phyloP scores from a whole-genome alignment of 1,140 invertebrate species.

The Drosophila lini region DNA sequence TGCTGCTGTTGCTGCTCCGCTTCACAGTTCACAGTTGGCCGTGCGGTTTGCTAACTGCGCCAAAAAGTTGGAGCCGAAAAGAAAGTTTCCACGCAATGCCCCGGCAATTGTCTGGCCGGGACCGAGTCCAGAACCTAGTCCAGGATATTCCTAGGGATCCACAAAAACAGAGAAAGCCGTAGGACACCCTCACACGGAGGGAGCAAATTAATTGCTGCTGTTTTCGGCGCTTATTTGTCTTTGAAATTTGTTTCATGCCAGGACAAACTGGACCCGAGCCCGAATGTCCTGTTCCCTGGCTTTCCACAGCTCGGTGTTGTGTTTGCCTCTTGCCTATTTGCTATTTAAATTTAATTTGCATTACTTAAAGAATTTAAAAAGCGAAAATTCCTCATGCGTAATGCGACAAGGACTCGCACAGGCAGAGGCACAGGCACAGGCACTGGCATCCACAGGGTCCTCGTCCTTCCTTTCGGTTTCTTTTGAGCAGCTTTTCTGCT shows the following conservation, averaged over 20 bases:
- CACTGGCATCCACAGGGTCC: constrained; percentile 5
- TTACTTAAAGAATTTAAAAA: constrained; percentile 83
- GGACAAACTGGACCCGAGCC: constrained; percentile 39
- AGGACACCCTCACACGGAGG: constrained; percentile 53
- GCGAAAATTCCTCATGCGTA: constrained; percentile 78
- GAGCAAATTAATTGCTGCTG: constrained; percentile 81
- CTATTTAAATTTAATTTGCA: constrained; percentile 83
- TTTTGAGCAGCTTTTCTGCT: constrained; percentile 78
- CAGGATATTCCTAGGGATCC: constrained; percentile 24
- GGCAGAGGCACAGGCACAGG: neutral
- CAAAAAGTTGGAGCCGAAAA: constrained; percentile 66
- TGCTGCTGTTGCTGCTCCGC: constrained; percentile 25
- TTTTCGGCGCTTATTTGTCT: constrained; percentile 83
- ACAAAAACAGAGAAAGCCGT: constrained; percentile 1
- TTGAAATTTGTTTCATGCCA: constrained; percentile 79
- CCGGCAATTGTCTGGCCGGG: constrained; percentile 66
- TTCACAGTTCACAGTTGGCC: constrained; percentile 65
- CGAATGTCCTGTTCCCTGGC: constrained; percentile 42
- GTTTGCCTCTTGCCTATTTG: constrained; percentile 75
- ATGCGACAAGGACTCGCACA: constrained; percentile 42
- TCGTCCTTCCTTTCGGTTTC: constrained; percentile 37
- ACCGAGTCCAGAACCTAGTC: constrained; percentile 30
- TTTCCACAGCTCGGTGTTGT: constrained; percentile 47
- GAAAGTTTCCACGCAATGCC: constrained; percentile 50
- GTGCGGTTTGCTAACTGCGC: constrained; percentile 70